Conservation (phyloP, 1,140 invertebrate genomes). For the Bacillus rossius region DNA sequence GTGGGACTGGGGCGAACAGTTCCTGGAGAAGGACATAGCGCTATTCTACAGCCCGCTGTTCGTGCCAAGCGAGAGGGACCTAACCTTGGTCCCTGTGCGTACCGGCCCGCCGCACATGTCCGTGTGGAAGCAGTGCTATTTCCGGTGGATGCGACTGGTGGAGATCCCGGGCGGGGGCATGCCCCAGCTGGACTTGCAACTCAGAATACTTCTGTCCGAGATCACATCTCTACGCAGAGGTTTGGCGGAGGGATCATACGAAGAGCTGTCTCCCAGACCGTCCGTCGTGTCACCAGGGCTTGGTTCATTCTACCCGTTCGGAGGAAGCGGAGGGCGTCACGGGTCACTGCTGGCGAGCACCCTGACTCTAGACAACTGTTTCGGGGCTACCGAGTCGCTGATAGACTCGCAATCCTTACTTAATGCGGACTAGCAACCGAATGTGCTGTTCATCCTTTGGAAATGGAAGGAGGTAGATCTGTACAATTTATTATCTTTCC, state of each 20-base stretch:
- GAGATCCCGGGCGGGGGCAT: constrained; percentile 73
- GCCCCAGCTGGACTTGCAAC: constrained; percentile 47
- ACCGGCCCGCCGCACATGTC: constrained; percentile 54
- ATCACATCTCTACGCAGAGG: constrained; percentile 10
- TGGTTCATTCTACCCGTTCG: constrained; percentile 16
- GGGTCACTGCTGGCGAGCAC: not conserved
- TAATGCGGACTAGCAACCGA: constrained; percentile 14
- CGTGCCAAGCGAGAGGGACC: not conserved
- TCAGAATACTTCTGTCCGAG: constrained; percentile 15
- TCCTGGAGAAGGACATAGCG: constrained; percentile 66
- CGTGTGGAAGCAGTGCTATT: constrained; percentile 87
- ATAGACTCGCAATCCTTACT: constrained; percentile 16
- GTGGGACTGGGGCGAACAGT: constrained; percentile 83
- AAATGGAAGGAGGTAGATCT: too few relatives aligned
- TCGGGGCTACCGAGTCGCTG: constrained; percentile 3
- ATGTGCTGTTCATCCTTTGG: too few relatives aligned
- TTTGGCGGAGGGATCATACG: not conserved
- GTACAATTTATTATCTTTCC: too few relatives aligned
- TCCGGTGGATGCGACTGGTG: constrained; percentile 77
- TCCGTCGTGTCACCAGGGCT: not conserved
- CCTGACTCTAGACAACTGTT: constrained; percentile 11
- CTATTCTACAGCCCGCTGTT: constrained; percentile 75
- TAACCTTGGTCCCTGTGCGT: constrained; percentile 40
- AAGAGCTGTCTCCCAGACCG: not conserved
- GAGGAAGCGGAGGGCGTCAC: not conserved